Evolutionary conservation across 2,113 vertebrate species (phyloP).

Genomic region (Ochotona princeps): DNA sequence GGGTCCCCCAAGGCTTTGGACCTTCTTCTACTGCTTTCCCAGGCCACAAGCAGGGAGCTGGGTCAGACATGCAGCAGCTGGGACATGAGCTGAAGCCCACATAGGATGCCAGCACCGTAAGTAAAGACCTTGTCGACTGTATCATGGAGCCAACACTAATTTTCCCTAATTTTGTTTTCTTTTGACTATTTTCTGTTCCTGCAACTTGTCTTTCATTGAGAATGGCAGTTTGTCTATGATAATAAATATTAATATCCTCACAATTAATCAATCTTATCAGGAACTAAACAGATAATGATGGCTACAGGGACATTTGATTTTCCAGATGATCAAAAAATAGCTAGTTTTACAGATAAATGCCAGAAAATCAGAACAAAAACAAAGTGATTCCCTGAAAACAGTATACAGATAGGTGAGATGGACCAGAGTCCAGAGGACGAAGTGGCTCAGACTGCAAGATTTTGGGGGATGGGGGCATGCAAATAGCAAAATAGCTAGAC

Average conservation of each 20-base stretch:
- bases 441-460: not conserved
- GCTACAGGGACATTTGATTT: slow-evolving; percentile 74
- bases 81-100: no score
- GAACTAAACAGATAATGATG: slow-evolving; percentile 52
- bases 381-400: not conserved
- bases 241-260: slow-evolving; percentile 67
- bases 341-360: slow-evolving; percentile 54
- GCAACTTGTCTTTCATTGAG: slow-evolving; percentile 47
- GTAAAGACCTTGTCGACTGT: no score
- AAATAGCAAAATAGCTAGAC: not conserved
- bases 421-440: not conserved
- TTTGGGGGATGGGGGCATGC: not conserved
- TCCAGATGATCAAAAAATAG: slow-evolving; percentile 71
- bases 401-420: not conserved
- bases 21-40: no score
- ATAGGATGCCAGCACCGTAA: no score
- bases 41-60: no score
- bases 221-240: slow-evolving; percentile 22
- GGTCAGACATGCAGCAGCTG: no score
- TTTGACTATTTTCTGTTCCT: slow-evolving; percentile 27
- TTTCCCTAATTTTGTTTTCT: not conserved
- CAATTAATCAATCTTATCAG: slow-evolving; percentile 72
- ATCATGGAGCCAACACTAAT: not conserved
- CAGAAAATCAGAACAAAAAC: not conserved
- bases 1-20: no score